Percentiles rank a stretch among this genome's conserved stretches.
Evolutionary conservation across 2,113 vertebrate species (phyloP).

Genomic region (Pangasianodon gigas): DNA sequence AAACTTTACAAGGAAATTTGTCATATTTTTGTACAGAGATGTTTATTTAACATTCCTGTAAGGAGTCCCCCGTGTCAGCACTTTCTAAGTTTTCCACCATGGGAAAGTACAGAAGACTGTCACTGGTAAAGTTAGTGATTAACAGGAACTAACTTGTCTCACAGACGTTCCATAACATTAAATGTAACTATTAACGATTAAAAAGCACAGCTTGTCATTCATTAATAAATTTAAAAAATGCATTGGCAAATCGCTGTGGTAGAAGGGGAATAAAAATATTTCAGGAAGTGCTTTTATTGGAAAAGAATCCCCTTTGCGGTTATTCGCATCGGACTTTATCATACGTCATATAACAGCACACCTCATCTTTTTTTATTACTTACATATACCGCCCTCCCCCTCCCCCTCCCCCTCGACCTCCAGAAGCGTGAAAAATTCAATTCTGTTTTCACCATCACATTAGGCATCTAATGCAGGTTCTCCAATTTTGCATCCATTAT

Average conservation of each 20-base stretch:
- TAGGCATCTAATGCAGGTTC: neutral
- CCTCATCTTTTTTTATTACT: neutral
- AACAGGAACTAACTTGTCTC: neutral
- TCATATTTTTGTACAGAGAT: neutral
- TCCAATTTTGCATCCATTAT: slow-evolving; percentile 4
- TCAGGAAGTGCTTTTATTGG: neutral
- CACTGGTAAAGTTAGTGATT: neutral
- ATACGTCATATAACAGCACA: neutral
- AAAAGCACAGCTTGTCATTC: neutral
- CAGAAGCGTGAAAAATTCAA: neutral
- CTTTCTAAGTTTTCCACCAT: neutral
- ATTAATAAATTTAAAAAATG: neutral
- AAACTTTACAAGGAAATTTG: neutral
- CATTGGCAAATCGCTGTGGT: neutral
- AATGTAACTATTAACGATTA: neutral
- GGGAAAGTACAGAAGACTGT: neutral
- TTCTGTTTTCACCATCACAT: neutral
- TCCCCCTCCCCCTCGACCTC: neutral
- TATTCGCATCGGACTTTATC: neutral
- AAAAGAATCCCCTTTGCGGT: neutral
- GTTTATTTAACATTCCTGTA: neutral
- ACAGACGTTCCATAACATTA: neutral
- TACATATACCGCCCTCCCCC: neutral
- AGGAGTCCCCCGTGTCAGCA: neutral
- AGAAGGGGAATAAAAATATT: neutral